phyloP scores from a whole-genome alignment of 35 echinoderm and acorn worm species.

The Eucidaris tribuloides region DNA sequence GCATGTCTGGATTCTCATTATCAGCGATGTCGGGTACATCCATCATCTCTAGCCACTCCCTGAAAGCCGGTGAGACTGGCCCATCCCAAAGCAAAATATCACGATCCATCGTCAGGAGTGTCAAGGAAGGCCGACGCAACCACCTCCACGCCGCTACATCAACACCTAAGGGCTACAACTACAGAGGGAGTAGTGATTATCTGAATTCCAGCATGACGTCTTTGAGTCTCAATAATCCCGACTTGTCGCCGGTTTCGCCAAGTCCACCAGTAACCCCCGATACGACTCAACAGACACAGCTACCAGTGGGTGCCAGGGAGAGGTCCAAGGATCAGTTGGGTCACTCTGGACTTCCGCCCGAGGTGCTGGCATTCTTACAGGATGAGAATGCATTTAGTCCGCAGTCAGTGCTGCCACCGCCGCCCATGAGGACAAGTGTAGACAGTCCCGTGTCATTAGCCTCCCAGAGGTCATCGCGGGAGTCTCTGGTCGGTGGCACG shows the following conservation, averaged over 20 bases:
- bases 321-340: background rate
- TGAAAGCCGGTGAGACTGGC: slow-evolving; percentile 33
- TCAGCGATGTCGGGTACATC: slow-evolving; percentile 85
- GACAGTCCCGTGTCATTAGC: slow-evolving; percentile 15
- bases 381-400: slow-evolving; percentile 27
- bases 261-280: background rate
- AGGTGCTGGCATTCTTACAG: slow-evolving; percentile 17
- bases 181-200: background rate
- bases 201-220: background rate
- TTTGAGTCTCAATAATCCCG: background rate
- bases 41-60: slow-evolving; percentile 93
- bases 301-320: background rate
- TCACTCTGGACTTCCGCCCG: background rate
- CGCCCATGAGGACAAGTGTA: background rate
- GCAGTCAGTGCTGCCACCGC: background rate
- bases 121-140: slow-evolving; percentile 30
- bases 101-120: slow-evolving; percentile 35
- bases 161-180: background rate
- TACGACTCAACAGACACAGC: background rate
- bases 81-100: slow-evolving; percentile 36
- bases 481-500: slow-evolving; percentile 36
- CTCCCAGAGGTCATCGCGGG: slow-evolving; percentile 37
- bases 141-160: slow-evolving; percentile 26
- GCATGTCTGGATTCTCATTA: slow-evolving; percentile 83
- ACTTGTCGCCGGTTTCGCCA: slow-evolving; percentile 21